Evolutionary conservation across 2,888 invertebrate species (phyloP), one percentile per base, ranked within the genome.

Genomic region (Helleia helle): DNA sequence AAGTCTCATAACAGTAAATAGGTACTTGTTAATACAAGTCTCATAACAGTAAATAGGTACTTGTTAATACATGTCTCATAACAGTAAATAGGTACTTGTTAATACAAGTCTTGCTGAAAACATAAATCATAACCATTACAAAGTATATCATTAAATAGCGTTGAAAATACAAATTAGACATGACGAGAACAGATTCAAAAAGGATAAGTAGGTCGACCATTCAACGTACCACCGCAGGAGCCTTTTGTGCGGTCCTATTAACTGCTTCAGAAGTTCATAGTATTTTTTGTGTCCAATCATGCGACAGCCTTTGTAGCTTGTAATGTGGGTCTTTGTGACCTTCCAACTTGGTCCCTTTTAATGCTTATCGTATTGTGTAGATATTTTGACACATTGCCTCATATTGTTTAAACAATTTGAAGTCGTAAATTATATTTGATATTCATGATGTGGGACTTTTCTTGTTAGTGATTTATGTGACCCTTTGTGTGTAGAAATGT

Each of bases 251-350:
- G 24, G 34, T 58, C 67, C 67, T 79, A 81, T 80, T 76, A 81
- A 83, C 81, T 83, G 76, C 70, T 73, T 66, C 81, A 80, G 83
- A 76, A 83, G 83, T 83, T 80, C 76, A 81, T 83, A 74, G 69
- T 58, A 50, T 74, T 75, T 75, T 76, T 73, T 71, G 58, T 62
- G 54, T 42, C 53, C 53, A 58, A 56, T 61, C 54, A 55, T 48
- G 47, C 36, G 52, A 56, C 54, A 56, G 43, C 50, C 52, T 48
- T 58, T 57, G 57, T 56, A 41, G 39, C 17, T 36, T 41, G 14
- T 38, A 26, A 46, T 66, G 65, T 69, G 62, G 60, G 62, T 62
- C 61, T 55, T 60, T 60, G 49, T 50, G 42, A 41, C 31, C 30
- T 42, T 43, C 43, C 49, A 45, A 48, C 48, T 49, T 43, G 39